Conservation (phyloP, 2,113 vertebrate genomes). For the Daboia siamensis region DNA sequence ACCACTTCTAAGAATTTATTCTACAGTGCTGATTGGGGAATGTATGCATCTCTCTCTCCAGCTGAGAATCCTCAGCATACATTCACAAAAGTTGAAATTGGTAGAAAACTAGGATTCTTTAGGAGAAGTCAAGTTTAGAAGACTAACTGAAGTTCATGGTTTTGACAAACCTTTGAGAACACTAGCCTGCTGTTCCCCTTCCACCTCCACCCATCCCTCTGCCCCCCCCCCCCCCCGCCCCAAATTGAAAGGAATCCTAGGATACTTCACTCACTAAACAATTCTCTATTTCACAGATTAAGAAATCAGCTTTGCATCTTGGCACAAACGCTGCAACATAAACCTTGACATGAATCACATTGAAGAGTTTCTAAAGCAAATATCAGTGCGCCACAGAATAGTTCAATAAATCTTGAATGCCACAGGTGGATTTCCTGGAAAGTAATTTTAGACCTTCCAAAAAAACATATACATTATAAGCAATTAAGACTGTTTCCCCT, state of each 20-base stretch:
- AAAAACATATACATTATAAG: not conserved
- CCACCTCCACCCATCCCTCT: too few relatives aligned
- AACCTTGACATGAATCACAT: not conserved
- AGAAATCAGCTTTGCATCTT: not conserved
- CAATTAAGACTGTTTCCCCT: not conserved
- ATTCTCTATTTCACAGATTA: not conserved
- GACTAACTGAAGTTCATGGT: not conserved
- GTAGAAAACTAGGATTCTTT: not conserved
- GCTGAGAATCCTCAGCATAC: not conserved
- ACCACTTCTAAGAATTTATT: not conserved
- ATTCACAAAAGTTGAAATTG: not conserved
- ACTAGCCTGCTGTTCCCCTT: not conserved
- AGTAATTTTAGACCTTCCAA: not conserved
- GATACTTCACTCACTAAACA: not conserved
- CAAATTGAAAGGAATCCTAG: not conserved
- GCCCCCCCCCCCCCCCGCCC: too few relatives aligned
- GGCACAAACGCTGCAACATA: not conserved
- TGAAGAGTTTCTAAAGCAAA: slow-evolving; percentile 6
- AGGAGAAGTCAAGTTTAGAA: not conserved
- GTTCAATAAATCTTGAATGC: not conserved
- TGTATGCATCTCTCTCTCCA: not conserved
- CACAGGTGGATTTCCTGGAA: not conserved
- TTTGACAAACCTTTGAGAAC: not conserved
- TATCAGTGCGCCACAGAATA: not conserved
- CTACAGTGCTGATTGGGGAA: not conserved